A percentile compares a stretch with the other conserved stretches of the same genome.
These are phyloP conservation scores for Microtus montanus DNA, from an alignment of 2,113 vertebrate species.

Conservation along the genomic window DNA sequence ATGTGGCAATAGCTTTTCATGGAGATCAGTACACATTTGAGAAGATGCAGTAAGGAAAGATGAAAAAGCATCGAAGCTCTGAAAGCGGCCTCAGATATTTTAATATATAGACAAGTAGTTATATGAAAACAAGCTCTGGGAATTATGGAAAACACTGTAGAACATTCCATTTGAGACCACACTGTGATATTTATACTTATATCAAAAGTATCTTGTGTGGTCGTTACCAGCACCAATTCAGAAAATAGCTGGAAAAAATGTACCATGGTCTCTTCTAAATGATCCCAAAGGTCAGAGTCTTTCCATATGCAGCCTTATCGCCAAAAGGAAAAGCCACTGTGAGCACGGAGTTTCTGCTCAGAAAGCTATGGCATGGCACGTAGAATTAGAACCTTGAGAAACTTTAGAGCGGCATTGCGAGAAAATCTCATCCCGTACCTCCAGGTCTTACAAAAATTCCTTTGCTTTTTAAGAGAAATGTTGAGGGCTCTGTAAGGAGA, in stretches of 20 bases:
- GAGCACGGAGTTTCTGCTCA: slow-evolving; percentile 43
- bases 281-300: slow-evolving; percentile 69
- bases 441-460: background rate
- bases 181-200: slow-evolving; percentile 67
- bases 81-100: slow-evolving; percentile 34
- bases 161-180: slow-evolving; percentile 72
- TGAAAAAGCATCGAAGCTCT: slow-evolving; percentile 6
- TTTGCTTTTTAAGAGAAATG: slow-evolving; percentile 57
- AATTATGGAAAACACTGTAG: slow-evolving; percentile 8
- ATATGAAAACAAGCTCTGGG: slow-evolving; percentile 11
- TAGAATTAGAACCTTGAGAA: slow-evolving; percentile 73
- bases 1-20: slow-evolving; percentile 40
- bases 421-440: background rate
- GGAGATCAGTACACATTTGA: slow-evolving; percentile 36
- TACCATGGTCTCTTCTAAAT: slow-evolving; percentile 58
- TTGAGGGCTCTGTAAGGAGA: slow-evolving; percentile 17
- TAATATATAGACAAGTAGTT: background rate
- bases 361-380: slow-evolving; percentile 55
- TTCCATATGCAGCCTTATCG: slow-evolving; percentile 76
- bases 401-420: slow-evolving; percentile 41
- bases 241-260: slow-evolving; percentile 63
- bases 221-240: slow-evolving; percentile 74
- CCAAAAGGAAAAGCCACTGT: slow-evolving; percentile 63
- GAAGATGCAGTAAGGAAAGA: slow-evolving; percentile 11
- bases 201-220: slow-evolving; percentile 73